A percentile compares a stretch with the other conserved stretches of the same genome.
phyloP scores from a whole-genome alignment of 2,888 invertebrate genomes.

The Kryphioiulus occultus region DNA sequence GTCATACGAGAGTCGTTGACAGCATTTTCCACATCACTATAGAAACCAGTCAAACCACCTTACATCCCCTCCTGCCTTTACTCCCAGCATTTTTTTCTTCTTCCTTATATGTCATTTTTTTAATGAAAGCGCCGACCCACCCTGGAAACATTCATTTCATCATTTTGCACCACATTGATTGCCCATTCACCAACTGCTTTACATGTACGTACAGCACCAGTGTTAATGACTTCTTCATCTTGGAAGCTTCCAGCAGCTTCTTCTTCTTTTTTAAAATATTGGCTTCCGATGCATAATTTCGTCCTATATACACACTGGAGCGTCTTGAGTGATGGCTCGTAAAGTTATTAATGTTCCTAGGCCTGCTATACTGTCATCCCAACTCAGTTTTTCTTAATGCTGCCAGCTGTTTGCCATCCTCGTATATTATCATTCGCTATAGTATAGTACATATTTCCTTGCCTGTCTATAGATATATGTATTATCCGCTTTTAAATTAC shows the following conservation, averaged over 20 bases:
- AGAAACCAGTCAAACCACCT: background rate
- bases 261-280: background rate
- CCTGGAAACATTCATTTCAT: conserved; percentile 25
- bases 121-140: conserved; percentile 6
- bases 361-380: conserved; percentile 18
- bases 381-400: background rate
- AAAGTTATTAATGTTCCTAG: conserved; percentile 15
- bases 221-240: conserved; percentile 29
- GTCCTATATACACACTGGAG: background rate
- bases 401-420: conserved; percentile 10
- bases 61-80: background rate
- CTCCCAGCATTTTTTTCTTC: background rate
- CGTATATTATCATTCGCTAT: background rate
- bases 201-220: background rate
- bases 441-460: background rate
- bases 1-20: background rate
- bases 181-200: conserved; percentile 22
- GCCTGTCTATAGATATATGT: background rate
- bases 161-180: conserved; percentile 26
- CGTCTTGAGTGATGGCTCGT: background rate
- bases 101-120: background rate
- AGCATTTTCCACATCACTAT: background rate
- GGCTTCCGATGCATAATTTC: background rate
- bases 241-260: background rate
- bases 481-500: background rate